These are phyloP conservation scores for Mesoligia furuncula DNA, from an alignment of 2,888 invertebrate genomes.

Conservation along the genomic window DNA sequence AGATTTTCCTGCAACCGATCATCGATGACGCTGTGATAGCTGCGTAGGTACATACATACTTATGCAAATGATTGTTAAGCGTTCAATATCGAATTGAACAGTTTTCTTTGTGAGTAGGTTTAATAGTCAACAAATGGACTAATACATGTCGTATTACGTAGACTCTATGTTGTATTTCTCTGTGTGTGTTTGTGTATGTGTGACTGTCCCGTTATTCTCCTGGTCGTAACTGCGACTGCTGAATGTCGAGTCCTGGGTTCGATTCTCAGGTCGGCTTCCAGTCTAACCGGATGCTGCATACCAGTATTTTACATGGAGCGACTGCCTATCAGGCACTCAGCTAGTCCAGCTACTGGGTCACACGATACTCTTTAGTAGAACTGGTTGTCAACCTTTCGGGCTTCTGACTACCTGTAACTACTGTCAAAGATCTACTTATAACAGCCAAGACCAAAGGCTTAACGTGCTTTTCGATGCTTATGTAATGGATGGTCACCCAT, in stretches of 20 bases:
- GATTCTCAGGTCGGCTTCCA: too few species aligned
- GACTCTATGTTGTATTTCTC: neutral
- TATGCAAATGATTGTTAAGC: slow-evolving; percentile 22
- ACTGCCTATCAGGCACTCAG: too few species aligned
- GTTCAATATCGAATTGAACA: slow-evolving; percentile 4
- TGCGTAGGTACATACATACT: neutral
- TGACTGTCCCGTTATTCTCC: too few species aligned
- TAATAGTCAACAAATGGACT: neutral
- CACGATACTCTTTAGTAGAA: too few species aligned
- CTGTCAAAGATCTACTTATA: neutral
- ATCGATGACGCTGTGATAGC: slow-evolving; percentile 24
- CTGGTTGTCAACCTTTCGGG: neutral
- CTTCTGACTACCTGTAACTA: neutral
- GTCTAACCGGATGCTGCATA: too few species aligned
- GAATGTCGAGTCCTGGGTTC: too few species aligned
- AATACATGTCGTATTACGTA: neutral
- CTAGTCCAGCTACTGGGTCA: too few species aligned
- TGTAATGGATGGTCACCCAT: neutral
- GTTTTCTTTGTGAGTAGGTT: slow-evolving; percentile 7
- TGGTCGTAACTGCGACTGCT: neutral
- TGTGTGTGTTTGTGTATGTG: neutral
- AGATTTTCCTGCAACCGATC: slow-evolving; percentile 45
- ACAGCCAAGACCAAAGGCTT: neutral
- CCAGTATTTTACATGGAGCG: too few species aligned
- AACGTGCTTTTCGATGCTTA: too few species aligned